A percentile compares a stretch with the other conserved stretches of the same genome.
Conservation (phyloP, 2,113 vertebrate genomes). For the Brachypteracias leptosomus region DNA sequence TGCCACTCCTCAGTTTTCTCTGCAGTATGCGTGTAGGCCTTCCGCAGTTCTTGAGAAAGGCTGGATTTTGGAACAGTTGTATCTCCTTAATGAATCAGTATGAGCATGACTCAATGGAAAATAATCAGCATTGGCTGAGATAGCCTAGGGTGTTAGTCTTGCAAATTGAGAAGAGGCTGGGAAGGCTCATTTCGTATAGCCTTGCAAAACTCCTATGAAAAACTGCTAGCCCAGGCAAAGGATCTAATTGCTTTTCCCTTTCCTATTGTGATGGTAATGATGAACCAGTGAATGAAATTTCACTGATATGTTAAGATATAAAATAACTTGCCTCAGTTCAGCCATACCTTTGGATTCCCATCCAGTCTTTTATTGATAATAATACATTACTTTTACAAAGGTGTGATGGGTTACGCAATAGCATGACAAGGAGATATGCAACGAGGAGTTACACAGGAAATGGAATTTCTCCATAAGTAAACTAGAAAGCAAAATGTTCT, state of each 20-base stretch:
- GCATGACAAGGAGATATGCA: not conserved
- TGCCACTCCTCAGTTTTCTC: not conserved
- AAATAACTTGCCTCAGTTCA: not conserved
- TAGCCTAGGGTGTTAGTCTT: not conserved
- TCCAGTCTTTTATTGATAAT: not conserved
- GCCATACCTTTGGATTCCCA: not conserved
- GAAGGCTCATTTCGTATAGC: not conserved
- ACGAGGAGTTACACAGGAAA: not conserved
- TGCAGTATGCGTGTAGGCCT: not conserved
- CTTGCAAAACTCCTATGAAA: not conserved
- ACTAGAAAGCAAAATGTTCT: not conserved
- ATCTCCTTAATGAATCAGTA: not conserved
- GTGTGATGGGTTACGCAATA: not conserved
- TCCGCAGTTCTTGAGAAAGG: not conserved
- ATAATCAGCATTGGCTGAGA: not conserved
- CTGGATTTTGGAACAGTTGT: slow-evolving; percentile 11
- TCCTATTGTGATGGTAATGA: not conserved
- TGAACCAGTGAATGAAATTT: not conserved
- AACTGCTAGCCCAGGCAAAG: not conserved
- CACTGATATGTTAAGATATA: not conserved
- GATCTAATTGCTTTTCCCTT: not conserved
- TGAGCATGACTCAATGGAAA: slow-evolving; percentile 31
- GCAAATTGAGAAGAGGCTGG: not conserved
- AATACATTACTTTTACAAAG: not conserved
- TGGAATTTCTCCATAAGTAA: not conserved